phyloP scores from a whole-genome alignment of 1,140 invertebrate species.

The Acromyrmex heyeri region DNA sequence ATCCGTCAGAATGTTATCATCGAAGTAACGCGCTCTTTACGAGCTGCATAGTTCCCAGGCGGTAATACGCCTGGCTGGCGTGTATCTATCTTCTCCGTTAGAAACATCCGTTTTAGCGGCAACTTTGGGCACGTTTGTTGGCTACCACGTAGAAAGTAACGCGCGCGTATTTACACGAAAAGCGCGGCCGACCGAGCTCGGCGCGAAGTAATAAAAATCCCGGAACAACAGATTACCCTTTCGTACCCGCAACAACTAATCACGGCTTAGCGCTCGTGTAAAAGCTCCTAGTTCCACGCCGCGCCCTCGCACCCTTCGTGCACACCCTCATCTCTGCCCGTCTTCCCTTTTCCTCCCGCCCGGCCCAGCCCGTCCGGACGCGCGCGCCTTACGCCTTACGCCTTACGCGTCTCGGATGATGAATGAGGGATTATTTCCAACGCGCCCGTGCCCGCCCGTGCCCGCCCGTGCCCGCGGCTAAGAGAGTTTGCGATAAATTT shows the following conservation, averaged over 20 bases:
- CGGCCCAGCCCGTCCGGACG: constrained; percentile 1
- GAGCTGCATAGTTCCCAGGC: constrained; percentile 41
- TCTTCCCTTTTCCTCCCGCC: background rate
- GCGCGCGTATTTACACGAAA: constrained; percentile 59
- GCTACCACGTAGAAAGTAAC: constrained; percentile 54
- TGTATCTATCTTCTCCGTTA: constrained; percentile 52
- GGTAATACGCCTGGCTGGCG: constrained; percentile 22
- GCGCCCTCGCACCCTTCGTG: constrained; percentile 7
- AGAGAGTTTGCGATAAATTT: constrained; percentile 82
- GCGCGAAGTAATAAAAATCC: constrained; percentile 73
- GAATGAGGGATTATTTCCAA: constrained; percentile 81
- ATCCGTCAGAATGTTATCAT: constrained; percentile 4
- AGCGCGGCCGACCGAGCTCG: constrained; percentile 52
- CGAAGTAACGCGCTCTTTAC: constrained; percentile 25
- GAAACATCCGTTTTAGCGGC: constrained; percentile 47
- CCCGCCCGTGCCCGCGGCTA: constrained; percentile 56
- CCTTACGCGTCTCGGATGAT: constrained; percentile 76
- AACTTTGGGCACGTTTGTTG: constrained; percentile 35
- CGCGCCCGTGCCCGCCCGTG: constrained; percentile 35
- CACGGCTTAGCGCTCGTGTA: constrained; percentile 73
- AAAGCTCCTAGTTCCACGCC: constrained; percentile 14
- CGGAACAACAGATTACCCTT: constrained; percentile 75
- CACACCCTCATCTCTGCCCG: constrained; percentile 18
- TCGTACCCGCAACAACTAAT: constrained; percentile 77
- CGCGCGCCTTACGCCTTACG: constrained; percentile 1